phyloP scores from a whole-genome alignment of 2,113 vertebrate genomes.

The Grammomys surdaster region DNA sequence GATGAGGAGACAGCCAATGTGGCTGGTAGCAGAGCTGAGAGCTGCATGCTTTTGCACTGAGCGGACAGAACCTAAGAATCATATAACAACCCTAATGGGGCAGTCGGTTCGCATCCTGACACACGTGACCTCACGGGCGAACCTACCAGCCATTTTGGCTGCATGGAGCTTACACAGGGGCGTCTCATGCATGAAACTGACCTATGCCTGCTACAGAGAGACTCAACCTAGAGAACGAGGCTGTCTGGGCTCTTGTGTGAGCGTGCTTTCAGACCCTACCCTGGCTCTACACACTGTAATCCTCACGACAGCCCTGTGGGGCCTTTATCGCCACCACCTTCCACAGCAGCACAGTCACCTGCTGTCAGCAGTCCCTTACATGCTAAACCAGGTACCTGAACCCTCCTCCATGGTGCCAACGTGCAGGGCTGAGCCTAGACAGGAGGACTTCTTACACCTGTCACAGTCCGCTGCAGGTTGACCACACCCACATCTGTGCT shows the following conservation, averaged over 20 bases:
- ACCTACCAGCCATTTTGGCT: background rate
- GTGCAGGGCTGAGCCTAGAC: background rate
- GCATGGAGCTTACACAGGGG: background rate
- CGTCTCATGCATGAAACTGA: background rate
- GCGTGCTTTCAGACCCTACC: too few relatives aligned
- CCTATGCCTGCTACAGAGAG: background rate
- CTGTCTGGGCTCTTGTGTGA: background rate
- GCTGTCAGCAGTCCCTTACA: background rate
- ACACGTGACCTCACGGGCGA: background rate
- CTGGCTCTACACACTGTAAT: background rate
- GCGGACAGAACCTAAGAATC: background rate
- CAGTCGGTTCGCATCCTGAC: background rate
- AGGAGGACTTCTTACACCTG: fast-evolving
- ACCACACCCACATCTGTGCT: background rate
- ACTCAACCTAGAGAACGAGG: background rate
- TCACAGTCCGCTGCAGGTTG: background rate
- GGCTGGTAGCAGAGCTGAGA: background rate
- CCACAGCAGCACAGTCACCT: background rate
- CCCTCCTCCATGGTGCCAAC: background rate
- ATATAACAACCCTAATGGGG: background rate
- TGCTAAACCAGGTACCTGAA: background rate
- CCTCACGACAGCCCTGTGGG: background rate
- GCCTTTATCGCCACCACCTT: background rate
- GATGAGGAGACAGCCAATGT: background rate
- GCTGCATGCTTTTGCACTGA: background rate